phyloP scores from a whole-genome alignment of 2,888 invertebrate species.

The Beris morrisii region DNA sequence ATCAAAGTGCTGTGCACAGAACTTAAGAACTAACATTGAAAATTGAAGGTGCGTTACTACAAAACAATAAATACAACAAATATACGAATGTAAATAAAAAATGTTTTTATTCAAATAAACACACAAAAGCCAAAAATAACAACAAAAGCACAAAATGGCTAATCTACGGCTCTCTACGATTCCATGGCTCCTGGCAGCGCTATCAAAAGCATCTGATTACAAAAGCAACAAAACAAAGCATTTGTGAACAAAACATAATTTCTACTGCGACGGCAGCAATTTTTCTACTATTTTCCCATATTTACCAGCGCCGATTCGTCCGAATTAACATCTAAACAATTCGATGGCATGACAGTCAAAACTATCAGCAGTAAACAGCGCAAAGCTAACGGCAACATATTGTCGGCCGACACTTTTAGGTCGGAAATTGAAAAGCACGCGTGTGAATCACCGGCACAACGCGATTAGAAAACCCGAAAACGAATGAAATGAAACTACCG shows the following conservation, averaged over 20 bases:
- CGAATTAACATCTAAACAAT: neutral
- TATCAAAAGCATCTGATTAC: slow-evolving; percentile 17
- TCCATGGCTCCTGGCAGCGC: slow-evolving; percentile 3
- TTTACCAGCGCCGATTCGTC: slow-evolving; percentile 15
- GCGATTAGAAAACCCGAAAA: neutral
- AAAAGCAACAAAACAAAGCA: slow-evolving; percentile 7
- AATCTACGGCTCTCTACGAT: neutral
- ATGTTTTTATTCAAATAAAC: neutral
- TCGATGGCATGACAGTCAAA: neutral
- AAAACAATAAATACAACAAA: neutral
- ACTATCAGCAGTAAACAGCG: neutral
- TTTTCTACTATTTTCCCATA: slow-evolving; percentile 4
- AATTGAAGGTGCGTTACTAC: no score
- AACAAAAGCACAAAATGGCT: neutral
- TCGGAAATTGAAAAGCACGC: neutral
- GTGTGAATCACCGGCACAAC: neutral
- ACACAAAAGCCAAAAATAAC: neutral
- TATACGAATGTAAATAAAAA: neutral
- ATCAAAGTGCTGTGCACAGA: no score
- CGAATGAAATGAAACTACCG: neutral
- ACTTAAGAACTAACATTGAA: no score
- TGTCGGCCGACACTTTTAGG: no score
- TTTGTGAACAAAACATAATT: neutral
- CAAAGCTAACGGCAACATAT: neutral
- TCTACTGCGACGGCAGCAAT: neutral